phyloP scores from a whole-genome alignment of 2,888 invertebrate genomes.

The Parelbella ahira region DNA sequence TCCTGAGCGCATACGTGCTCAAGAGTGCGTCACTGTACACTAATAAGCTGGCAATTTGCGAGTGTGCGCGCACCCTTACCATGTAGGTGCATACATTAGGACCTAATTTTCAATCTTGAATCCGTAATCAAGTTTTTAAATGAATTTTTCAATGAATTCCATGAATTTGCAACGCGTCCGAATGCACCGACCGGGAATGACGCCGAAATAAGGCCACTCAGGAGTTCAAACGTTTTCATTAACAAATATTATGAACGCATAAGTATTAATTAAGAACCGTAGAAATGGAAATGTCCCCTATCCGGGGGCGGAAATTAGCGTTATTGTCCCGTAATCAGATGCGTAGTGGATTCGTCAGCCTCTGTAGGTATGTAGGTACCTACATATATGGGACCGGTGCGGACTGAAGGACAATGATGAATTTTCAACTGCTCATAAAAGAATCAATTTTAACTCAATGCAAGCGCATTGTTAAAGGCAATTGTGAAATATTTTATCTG shows the following conservation, averaged over 20 bases:
- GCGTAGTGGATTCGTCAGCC: constrained; percentile 9
- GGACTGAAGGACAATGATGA: too few species aligned
- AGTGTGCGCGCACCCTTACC: constrained; percentile 46
- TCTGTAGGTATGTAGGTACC: too few species aligned
- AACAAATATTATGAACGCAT: constrained; percentile 15
- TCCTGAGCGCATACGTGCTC: constrained; percentile 48
- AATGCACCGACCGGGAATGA: constrained; percentile 17
- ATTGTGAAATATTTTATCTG: too few species aligned
- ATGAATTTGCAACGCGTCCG: constrained; percentile 20
- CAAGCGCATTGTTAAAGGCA: too few species aligned
- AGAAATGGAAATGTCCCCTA: constrained; percentile 12
- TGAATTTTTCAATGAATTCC: constrained; percentile 49
- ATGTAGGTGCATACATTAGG: constrained; percentile 61
- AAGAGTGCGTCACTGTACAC: constrained; percentile 40
- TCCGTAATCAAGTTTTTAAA: constrained; percentile 39
- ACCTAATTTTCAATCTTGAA: constrained; percentile 52
- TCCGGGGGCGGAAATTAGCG: constrained; percentile 7
- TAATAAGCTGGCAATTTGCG: constrained; percentile 61
- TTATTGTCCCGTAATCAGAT: constrained; percentile 2
- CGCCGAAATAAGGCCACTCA: constrained; percentile 23
- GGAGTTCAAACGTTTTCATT: background rate
- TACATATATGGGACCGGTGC: too few species aligned
- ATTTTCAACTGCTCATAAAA: too few species aligned
- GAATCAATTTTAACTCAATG: too few species aligned
- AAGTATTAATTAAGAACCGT: constrained; percentile 16